A percentile compares a stretch with the other conserved stretches of the same genome.
Evolutionary conservation across 2,113 vertebrate genomes (phyloP).

Genomic region (Ancistrus triradiatus): DNA sequence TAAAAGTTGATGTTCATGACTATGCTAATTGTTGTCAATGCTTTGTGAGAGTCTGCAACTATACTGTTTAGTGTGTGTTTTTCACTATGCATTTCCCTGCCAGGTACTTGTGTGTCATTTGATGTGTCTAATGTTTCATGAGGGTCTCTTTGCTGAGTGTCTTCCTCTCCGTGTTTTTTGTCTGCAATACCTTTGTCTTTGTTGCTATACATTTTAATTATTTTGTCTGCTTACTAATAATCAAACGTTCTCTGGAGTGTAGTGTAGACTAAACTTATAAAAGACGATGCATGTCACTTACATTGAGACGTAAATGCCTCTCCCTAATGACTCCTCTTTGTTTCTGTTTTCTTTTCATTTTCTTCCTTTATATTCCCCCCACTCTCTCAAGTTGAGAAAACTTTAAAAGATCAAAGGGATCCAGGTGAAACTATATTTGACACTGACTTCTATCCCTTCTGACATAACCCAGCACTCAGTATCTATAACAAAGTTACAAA

Average conservation of each 20-base stretch:
- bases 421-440: slow-evolving; percentile 99
- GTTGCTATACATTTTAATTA: slow-evolving; percentile 52
- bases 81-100: slow-evolving; percentile 64
- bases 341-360: slow-evolving; percentile 52
- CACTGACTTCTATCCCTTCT: slow-evolving; percentile 66
- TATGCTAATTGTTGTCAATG: slow-evolving; percentile 55
- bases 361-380: slow-evolving; percentile 66
- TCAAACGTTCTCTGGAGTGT: slow-evolving; percentile 48
- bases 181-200: slow-evolving; percentile 22
- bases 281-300: slow-evolving; percentile 38
- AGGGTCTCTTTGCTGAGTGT: not conserved
- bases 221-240: slow-evolving; percentile 56
- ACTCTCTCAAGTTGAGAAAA: slow-evolving; percentile 90
- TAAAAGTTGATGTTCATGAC: slow-evolving; percentile 67
- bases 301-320: slow-evolving; percentile 11
- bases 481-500: slow-evolving; percentile 39
- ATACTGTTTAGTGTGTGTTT: slow-evolving; percentile 61
- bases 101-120: slow-evolving; percentile 60
- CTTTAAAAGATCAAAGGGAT: slow-evolving; percentile 75
- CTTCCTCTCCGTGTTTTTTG: slow-evolving; percentile 28
- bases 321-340: slow-evolving; percentile 13
- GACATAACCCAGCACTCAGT: slow-evolving; percentile 60
- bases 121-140: slow-evolving; percentile 52
- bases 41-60: slow-evolving; percentile 44
- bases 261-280: slow-evolving; percentile 42